phyloP scores from a whole-genome alignment of 2,113 vertebrate genomes.

The Shinisaurus crocodilurus region DNA sequence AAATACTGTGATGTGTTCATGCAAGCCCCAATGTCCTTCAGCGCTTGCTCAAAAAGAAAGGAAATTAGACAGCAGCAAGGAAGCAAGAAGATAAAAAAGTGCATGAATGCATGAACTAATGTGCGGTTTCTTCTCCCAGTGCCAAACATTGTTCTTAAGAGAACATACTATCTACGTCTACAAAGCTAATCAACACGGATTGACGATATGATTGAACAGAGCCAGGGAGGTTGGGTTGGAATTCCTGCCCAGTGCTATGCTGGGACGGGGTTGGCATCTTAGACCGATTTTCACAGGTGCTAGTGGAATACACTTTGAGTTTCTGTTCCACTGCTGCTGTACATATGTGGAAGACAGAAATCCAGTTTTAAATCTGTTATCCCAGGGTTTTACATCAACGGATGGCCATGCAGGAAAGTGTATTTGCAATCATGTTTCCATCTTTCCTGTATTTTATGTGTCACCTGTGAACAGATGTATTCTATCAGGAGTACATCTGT shows the following conservation, averaged over 20 bases:
- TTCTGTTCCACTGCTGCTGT: background rate
- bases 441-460: too few relatives aligned
- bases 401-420: too few relatives aligned
- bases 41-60: conserved; percentile 23
- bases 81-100: conserved; percentile 39
- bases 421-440: too few relatives aligned
- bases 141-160: conserved; percentile 17
- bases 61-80: conserved; percentile 49
- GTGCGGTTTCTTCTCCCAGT: conserved; percentile 53
- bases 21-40: conserved; percentile 44
- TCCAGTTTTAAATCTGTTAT: background rate
- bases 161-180: background rate
- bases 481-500: too few relatives aligned
- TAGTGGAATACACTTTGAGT: background rate
- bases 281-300: background rate
- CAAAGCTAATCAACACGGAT: background rate
- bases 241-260: background rate
- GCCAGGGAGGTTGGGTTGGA: background rate
- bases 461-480: too few relatives aligned
- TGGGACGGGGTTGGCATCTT: too few relatives aligned
- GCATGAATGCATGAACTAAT: background rate
- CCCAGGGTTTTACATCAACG: too few relatives aligned
- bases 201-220: background rate
- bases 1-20: conserved; percentile 62
- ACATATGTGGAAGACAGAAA: background rate